Base-by-base conservation (phyloP, 2,888 invertebrate genomes). In the Apocheima hispidaria region DNA sequence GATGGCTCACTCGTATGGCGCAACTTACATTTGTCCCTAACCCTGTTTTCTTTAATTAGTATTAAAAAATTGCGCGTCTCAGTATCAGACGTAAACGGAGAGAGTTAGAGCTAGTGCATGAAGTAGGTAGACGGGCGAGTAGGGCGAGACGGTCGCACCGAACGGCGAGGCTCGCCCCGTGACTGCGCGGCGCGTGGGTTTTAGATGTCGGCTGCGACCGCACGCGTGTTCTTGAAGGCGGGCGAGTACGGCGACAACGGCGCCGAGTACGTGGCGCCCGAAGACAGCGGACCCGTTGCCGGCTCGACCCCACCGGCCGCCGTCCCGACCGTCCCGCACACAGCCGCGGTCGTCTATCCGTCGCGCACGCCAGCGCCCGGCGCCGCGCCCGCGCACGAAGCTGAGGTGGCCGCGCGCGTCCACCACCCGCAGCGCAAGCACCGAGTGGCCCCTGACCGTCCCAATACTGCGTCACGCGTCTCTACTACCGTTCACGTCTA, bases 161-260 rank as follows among this genome's bases (percentile, higher is more conserved):
- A 16, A 10, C 18, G 14, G 4, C 16, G 14, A 12, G 4, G 59
- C 2, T 26, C 12, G 33, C 35, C 26, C 65, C 66, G 60, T 62
- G 62, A 63, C 68, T 38, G 59, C 60, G 51, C 58, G 66, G 48
- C 67, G 68, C 70, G 64, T 59, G 62, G 61, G 66, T 69, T 71
- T 72, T 71, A 74, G 74, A 66, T 67, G 72, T 69, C 63, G 66
- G 57, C 70, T 52, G 69, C 70, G 74, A 71, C 68, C 66, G 62
- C 75, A 66, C 72, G 75, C 72, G 71, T 76, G 70, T 75, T 71
- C 73, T 78, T 75, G 75, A 78, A 88, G 88, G 84, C 84, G 74
- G 89, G 88, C 69, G 89, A 88, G 79, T 88, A 88, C 80, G 88
- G 87, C 40, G 88, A 88, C 81, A 83, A 85, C 78, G 88, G 75